These are phyloP conservation scores for Yponomeuta plumbellus DNA, from an alignment of 2,888 invertebrate species.

Conservation along the genomic window DNA sequence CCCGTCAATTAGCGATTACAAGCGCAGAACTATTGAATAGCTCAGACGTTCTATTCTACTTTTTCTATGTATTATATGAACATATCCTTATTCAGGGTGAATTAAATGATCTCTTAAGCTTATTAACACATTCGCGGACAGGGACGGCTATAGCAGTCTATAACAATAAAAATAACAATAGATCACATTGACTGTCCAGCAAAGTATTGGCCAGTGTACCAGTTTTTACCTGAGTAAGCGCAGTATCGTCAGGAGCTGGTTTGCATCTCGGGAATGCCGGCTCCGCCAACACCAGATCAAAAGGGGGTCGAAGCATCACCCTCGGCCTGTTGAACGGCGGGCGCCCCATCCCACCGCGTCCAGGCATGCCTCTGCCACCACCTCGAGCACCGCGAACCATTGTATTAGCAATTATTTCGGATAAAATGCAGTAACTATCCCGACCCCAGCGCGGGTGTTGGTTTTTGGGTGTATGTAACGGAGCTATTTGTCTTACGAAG, in stretches of 20 bases:
- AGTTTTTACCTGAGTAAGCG: slow-evolving; percentile 82
- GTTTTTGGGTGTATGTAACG: background rate
- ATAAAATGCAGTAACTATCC: background rate
- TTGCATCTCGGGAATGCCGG: slow-evolving; percentile 90
- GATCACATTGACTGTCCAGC: too few relatives aligned
- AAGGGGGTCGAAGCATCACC: slow-evolving; percentile 82
- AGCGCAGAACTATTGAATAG: too few relatives aligned
- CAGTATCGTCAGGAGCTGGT: slow-evolving; percentile 88
- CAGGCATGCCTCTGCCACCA: slow-evolving; percentile 82
- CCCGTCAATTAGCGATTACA: too few relatives aligned
- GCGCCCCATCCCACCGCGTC: slow-evolving; percentile 78
- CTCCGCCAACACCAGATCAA: slow-evolving; percentile 92
- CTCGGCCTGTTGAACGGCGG: slow-evolving; percentile 65
- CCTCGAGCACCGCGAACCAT: slow-evolving; percentile 85
- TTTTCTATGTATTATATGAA: too few relatives aligned
- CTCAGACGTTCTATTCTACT: too few relatives aligned
- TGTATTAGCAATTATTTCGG: slow-evolving; percentile 24
- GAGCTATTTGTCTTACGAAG: background rate
- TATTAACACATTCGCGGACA: too few relatives aligned
- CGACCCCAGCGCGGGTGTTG: background rate
- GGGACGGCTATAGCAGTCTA: too few relatives aligned
- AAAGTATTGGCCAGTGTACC: too few relatives aligned
- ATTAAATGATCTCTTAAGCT: too few relatives aligned
- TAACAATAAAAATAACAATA: too few relatives aligned
- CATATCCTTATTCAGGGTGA: too few relatives aligned